phyloP scores from a whole-genome alignment of 1,140 invertebrate genomes.

The Metaphire vulgaris region DNA sequence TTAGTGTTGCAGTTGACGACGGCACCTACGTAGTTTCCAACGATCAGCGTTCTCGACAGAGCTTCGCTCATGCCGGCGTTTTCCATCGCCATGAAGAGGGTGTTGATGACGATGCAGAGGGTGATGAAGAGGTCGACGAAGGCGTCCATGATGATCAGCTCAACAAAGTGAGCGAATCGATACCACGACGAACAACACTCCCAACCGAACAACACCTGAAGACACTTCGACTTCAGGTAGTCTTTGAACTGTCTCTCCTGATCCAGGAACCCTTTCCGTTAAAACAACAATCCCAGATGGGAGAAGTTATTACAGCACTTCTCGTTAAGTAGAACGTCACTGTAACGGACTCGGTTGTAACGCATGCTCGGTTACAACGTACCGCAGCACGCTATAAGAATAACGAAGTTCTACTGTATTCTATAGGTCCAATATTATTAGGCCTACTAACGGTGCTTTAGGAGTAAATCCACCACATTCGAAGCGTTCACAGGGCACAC shows the following conservation, averaged over 20 bases:
- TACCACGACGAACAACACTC: slow-evolving; percentile 73
- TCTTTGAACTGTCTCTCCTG: slow-evolving; percentile 34
- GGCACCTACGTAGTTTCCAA: slow-evolving; percentile 90
- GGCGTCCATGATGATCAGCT: slow-evolving; percentile 88
- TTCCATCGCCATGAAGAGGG: slow-evolving; percentile 94
- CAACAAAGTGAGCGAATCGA: slow-evolving; percentile 58
- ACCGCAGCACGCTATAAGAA: no score
- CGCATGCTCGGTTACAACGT: no score
- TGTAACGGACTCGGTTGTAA: no score
- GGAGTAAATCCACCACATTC: no score
- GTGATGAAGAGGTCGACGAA: slow-evolving; percentile 98
- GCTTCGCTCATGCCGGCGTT: slow-evolving; percentile 73
- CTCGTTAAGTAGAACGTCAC: no score
- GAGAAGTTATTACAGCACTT: no score
- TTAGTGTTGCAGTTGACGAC: no score
- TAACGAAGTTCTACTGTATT: no score
- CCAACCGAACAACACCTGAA: slow-evolving; percentile 93
- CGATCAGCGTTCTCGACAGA: slow-evolving; percentile 67
- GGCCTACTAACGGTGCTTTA: no score
- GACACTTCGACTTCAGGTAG: slow-evolving; percentile 49
- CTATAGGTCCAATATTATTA: no score
- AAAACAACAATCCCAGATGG: no score
- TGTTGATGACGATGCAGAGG: slow-evolving; percentile 94
- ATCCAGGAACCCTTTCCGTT: slow-evolving; percentile 40
- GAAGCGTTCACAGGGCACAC: no score